These are phyloP conservation scores for Pyrrhia umbra DNA, from an alignment of 2,888 invertebrate species.

Conservation along the genomic window DNA sequence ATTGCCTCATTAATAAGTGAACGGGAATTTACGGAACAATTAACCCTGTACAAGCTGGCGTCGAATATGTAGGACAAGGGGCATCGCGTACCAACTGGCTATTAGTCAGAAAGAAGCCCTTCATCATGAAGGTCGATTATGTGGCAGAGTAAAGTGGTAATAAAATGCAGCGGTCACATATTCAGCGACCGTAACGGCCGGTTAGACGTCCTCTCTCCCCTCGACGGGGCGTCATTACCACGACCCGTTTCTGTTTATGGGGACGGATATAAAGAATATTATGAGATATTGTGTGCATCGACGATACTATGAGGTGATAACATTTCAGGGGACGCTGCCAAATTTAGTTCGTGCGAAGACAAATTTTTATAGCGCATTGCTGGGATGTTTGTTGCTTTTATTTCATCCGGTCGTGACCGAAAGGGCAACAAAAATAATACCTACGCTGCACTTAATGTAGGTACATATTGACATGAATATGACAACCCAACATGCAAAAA, in stretches of 20 bases:
- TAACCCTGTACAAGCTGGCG: slow-evolving; percentile 47
- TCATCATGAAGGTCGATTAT: slow-evolving; percentile 89
- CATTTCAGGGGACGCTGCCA: slow-evolving; percentile 77
- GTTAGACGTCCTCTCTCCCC: slow-evolving; percentile 85
- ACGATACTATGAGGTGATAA: slow-evolving; percentile 87
- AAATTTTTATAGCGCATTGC: slow-evolving; percentile 76
- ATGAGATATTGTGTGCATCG: slow-evolving; percentile 88
- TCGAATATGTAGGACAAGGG: slow-evolving; percentile 54
- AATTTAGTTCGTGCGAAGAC: slow-evolving; percentile 79
- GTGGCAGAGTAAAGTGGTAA: slow-evolving; percentile 90
- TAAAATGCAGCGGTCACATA: slow-evolving; percentile 91
- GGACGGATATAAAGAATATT: slow-evolving; percentile 89
- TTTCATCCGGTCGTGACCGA: slow-evolving; percentile 39
- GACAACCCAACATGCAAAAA: background rate
- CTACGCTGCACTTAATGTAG: background rate
- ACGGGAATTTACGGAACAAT: slow-evolving; percentile 39
- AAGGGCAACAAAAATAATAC: slow-evolving; percentile 37
- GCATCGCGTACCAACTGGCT: slow-evolving; percentile 76
- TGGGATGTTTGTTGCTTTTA: slow-evolving; percentile 60
- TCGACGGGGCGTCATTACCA: slow-evolving; percentile 86
- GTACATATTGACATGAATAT: slow-evolving; percentile 9
- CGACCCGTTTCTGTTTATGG: slow-evolving; percentile 89
- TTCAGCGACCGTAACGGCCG: slow-evolving; percentile 87
- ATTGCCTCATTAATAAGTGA: slow-evolving; percentile 17
- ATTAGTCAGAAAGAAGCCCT: slow-evolving; percentile 86